These are phyloP conservation scores for Spodoptera picta DNA, from an alignment of 2,888 invertebrate genomes.

Conservation along the genomic window DNA sequence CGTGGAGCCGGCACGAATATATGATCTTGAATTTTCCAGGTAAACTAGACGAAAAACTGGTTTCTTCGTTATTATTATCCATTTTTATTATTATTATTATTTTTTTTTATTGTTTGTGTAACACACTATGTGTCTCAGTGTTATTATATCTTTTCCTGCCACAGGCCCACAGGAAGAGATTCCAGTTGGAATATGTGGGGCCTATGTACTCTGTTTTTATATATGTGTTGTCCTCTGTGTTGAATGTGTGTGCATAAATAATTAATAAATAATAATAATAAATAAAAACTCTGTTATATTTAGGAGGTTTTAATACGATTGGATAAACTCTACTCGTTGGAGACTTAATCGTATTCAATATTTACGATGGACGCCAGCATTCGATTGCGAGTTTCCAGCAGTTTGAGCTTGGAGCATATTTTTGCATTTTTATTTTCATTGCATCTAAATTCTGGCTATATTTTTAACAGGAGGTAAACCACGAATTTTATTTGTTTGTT, in stretches of 20 bases:
- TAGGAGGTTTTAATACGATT: conserved; percentile 55
- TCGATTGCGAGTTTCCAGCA: conserved; percentile 16
- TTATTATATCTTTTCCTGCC: no score
- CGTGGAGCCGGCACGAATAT: conserved; percentile 60
- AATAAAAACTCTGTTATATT: conserved; percentile 56
- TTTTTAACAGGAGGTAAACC: conserved; percentile 10
- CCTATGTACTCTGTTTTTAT: no score
- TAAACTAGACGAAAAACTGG: conserved; percentile 54
- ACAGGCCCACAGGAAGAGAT: no score
- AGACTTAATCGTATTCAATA: conserved; percentile 41
- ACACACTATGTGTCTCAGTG: no score
- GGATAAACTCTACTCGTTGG: conserved; percentile 32
- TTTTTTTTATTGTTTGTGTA: no score
- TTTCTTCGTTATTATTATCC: no score
- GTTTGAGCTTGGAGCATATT: conserved; percentile 12
- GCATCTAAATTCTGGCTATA: conserved; percentile 18
- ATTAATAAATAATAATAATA: no score
- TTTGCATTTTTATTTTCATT: conserved; percentile 40
- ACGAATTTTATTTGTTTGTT: conserved; percentile 13
- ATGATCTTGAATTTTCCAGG: conserved; percentile 69
- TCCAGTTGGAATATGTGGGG: no score
- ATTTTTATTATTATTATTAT: no score
- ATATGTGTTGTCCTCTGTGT: no score
- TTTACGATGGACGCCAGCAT: conserved; percentile 39
- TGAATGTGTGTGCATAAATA: no score